A percentile compares a stretch with the other conserved stretches of the same genome.
Evolutionary conservation across 2,113 vertebrate species (phyloP).

Genomic region (Sinosuthora webbiana): DNA sequence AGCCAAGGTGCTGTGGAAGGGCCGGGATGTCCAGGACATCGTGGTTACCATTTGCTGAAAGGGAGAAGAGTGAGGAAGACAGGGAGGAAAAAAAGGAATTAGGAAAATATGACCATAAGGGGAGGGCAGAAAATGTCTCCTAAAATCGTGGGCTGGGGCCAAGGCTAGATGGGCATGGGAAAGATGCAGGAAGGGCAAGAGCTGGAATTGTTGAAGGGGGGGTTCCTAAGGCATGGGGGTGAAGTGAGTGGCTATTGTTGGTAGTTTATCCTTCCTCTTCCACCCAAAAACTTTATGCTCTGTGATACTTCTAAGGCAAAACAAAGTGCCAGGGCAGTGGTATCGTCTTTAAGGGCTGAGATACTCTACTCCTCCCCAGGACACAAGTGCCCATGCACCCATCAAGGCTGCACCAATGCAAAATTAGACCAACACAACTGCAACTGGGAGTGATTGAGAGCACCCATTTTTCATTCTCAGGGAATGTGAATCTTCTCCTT

Average conservation of each 20-base stretch:
- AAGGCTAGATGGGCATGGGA: not conserved
- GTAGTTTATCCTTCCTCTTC: not conserved
- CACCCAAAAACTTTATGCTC: not conserved
- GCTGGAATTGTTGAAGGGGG: not conserved
- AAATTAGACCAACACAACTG: not conserved
- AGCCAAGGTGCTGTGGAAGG: not conserved
- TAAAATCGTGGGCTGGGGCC: not conserved
- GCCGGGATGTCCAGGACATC: not conserved
- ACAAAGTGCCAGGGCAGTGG: not conserved
- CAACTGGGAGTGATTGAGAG: not conserved
- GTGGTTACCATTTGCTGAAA: not conserved
- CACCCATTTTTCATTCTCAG: not conserved
- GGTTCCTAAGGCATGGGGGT: not conserved
- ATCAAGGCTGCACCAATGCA: not conserved
- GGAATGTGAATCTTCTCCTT: not conserved
- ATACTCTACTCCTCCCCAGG: not conserved
- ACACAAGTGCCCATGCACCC: not conserved
- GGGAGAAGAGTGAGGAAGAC: not conserved
- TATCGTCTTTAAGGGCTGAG: not conserved
- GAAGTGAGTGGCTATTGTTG: accelerated
- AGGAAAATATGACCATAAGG: not conserved
- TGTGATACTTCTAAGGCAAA: not conserved
- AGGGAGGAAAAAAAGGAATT: not conserved
- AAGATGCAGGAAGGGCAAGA: not conserved
- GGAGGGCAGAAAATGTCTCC: not conserved